Evolutionary conservation across 2,888 invertebrate species (phyloP), one percentile per base, ranked within the genome.

Genomic region (Sinhomidia bicolor): DNA sequence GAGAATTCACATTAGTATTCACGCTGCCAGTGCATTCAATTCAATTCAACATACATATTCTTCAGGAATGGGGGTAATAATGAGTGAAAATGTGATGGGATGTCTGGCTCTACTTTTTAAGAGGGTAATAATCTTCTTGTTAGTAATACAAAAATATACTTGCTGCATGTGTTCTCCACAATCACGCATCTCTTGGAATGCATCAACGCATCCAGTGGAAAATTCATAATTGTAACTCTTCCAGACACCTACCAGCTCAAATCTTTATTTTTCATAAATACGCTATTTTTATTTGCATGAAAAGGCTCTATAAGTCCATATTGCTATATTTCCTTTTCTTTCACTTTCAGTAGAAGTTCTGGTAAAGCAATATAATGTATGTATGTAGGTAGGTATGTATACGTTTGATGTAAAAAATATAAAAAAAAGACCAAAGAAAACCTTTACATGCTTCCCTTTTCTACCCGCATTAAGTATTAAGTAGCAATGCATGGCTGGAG

Each of bases 1-100:
- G 84, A 76, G 84, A 84, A 76, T 60, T 76, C 76, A 76, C 76
- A 76, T 84, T 84, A 71, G 60, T 51, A 51, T 32, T 17, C n/a
- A 51, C 14, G 23, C 51, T 51, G 29, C 12, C 32, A 57, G 12
- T 78, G 78, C 57, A 36, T 78, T 57, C 78, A 57, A n/a, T 78
- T 78, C 78, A 78, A 32, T 51, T 17, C 78, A 32, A 17, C 10
- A 78, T 57, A 32, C n/a, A n/a, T n/a, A n/a, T n/a, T n/a, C 32
- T 32, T 78, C 41, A 17, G 20, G 7, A 44, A 36, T 57, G 32
- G 54, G 29, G 57, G 32, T 54, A 78, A 78, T 78, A 78, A 78
- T 78, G 78, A 78, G 41, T 26, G 32, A 78, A 78, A 78, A 76
- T 51, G 23, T 51, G 76, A 76, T 57, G 57, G 12, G 57, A 36